phyloP scores from a whole-genome alignment of 2,113 vertebrate species.

The Cairina moschata region DNA sequence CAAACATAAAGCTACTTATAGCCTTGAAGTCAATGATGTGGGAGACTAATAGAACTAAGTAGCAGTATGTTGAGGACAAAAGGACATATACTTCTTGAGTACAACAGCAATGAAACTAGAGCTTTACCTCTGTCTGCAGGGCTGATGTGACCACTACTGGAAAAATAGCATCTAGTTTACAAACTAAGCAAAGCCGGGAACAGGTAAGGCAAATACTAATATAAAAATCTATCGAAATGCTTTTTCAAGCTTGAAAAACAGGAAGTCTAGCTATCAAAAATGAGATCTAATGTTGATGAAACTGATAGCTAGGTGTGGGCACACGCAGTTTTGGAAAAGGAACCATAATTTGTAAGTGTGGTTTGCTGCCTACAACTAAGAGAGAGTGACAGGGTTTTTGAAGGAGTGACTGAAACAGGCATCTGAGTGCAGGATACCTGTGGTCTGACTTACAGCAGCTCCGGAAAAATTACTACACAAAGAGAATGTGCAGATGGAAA shows the following conservation, averaged over 20 bases:
- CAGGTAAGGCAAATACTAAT: not conserved
- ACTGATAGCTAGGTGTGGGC: constrained; percentile 11
- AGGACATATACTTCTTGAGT: not conserved
- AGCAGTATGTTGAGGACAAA: not conserved
- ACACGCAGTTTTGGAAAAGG: constrained; percentile 13
- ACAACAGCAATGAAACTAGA: not conserved
- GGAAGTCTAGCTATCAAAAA: constrained; percentile 13
- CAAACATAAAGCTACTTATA: not conserved
- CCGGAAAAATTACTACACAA: not conserved
- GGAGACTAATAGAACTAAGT: not conserved
- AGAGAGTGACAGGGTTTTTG: not conserved
- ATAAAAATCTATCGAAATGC: not conserved
- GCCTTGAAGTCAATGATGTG: not conserved
- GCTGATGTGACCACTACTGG: not conserved
- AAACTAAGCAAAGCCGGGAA: not conserved
- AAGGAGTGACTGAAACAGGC: not conserved
- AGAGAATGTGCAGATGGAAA: not conserved
- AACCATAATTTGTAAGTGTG: not conserved
- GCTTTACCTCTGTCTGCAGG: not conserved
- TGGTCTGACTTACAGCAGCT: not conserved
- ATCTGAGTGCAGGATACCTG: not conserved
- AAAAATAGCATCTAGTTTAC: not conserved
- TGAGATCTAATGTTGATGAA: constrained; percentile 29
- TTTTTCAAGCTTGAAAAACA: constrained; percentile 14
- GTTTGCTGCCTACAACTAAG: not conserved